phyloP scores from a whole-genome alignment of 2,888 invertebrate genomes.

The Rhagonycha fulva region DNA sequence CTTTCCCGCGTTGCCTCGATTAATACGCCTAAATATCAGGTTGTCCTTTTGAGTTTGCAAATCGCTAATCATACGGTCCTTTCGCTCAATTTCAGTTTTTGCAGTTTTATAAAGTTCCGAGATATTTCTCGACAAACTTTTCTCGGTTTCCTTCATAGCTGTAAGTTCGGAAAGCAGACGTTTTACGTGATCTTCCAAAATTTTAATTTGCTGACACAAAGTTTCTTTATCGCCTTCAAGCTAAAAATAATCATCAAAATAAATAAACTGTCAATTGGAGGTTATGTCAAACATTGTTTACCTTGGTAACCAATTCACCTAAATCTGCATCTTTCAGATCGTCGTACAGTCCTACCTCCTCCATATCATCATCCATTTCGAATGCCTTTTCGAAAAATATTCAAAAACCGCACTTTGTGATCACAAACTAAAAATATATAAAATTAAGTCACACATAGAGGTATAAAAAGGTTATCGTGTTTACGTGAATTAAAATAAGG shows the following conservation, averaged over 20 bases:
- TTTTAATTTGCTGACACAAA: constrained; percentile 31
- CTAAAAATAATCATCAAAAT: constrained; percentile 37
- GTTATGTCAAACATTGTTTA: constrained; percentile 26
- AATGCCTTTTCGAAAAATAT: not conserved
- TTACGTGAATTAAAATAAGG: not conserved
- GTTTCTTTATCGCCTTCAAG: constrained; percentile 41
- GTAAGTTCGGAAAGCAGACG: constrained; percentile 40
- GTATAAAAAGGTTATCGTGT: not conserved
- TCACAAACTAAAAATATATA: not conserved
- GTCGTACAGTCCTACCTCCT: constrained; percentile 45
- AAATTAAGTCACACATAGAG: not conserved
- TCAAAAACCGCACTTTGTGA: not conserved
- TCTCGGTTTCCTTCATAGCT: constrained; percentile 45
- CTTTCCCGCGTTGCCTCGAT: constrained; percentile 1
- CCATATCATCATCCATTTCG: constrained; percentile 45
- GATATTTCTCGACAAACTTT: constrained; percentile 52
- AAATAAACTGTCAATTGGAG: not conserved
- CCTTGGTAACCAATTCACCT: constrained; percentile 40
- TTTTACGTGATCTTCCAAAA: constrained; percentile 44
- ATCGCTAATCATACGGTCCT: constrained; percentile 54
- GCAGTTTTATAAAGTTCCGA: constrained; percentile 58
- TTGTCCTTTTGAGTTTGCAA: constrained; percentile 52
- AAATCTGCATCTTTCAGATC: constrained; percentile 49
- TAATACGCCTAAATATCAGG: constrained; percentile 43
- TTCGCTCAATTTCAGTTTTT: constrained; percentile 56